Evolutionary conservation across 2,113 vertebrate genomes (phyloP).

Genomic region (Ictidomys tridecemlineatus): DNA sequence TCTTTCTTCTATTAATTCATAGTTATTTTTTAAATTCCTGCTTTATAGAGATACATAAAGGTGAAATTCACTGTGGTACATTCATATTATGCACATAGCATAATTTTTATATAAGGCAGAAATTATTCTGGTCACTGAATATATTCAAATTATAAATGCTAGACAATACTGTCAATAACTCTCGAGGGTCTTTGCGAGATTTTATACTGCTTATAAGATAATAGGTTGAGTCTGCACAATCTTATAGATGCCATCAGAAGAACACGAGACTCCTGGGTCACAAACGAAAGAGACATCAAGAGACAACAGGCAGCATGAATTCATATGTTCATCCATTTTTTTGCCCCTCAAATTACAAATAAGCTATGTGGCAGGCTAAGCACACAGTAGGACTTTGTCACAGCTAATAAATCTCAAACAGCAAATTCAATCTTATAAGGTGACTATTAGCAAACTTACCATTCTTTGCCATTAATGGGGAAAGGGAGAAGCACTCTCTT

Average conservation of each 20-base stretch:
- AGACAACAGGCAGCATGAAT: background rate
- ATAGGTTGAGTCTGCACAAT: background rate
- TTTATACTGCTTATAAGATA: background rate
- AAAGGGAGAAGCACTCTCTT: background rate
- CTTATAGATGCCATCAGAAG: background rate
- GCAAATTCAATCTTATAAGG: background rate
- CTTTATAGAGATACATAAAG: no score
- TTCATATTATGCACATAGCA: no score
- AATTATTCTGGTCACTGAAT: constrained; percentile 32
- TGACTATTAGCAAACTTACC: background rate
- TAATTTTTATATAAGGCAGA: background rate
- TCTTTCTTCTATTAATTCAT: no score
- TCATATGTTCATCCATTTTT: background rate
- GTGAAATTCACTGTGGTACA: no score
- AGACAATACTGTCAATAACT: background rate
- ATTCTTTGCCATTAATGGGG: background rate
- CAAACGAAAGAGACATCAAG: background rate
- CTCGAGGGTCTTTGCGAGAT: background rate
- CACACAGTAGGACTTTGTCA: background rate
- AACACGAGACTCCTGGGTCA: background rate
- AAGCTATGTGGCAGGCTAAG: background rate
- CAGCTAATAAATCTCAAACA: background rate
- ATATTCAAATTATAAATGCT: constrained; percentile 47
- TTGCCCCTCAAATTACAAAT: background rate
- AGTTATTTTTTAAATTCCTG: no score